These are phyloP conservation scores for Tetraneura akinire DNA, from an alignment of 1,140 invertebrate species.

Conservation along the genomic window DNA sequence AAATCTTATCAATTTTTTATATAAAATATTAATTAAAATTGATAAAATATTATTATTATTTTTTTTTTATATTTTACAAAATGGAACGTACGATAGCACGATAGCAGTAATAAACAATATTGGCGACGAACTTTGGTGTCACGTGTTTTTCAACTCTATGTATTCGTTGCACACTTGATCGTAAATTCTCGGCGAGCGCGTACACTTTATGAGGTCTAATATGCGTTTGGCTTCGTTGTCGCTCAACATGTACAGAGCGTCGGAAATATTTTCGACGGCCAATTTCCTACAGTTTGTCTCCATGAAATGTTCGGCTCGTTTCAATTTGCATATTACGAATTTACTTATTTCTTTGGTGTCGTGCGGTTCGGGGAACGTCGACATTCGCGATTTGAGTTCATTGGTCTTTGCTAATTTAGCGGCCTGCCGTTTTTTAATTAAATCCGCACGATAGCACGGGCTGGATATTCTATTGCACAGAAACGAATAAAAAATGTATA, in stretches of 20 bases:
- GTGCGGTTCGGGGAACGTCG: not conserved
- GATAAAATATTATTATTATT: too few relatives aligned
- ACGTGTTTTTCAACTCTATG: not conserved
- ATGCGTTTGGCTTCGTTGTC: not conserved
- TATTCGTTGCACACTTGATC: not conserved
- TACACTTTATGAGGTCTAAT: not conserved
- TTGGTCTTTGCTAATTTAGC: not conserved
- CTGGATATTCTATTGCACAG: not conserved
- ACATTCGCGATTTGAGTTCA: not conserved
- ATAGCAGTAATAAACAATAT: too few relatives aligned
- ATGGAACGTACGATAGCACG: too few relatives aligned
- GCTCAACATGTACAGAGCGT: constrained; percentile 14
- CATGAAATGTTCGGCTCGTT: not conserved
- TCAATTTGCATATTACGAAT: not conserved
- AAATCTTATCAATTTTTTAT: too few relatives aligned
- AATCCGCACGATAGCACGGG: not conserved
- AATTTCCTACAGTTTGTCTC: not conserved
- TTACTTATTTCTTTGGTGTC: not conserved
- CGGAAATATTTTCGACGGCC: not conserved
- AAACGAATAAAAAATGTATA: too few relatives aligned
- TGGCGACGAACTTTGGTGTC: not conserved
- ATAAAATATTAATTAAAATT: too few relatives aligned
- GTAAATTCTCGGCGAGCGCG: not conserved
- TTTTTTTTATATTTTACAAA: too few relatives aligned
- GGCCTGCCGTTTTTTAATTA: not conserved